phyloP scores from a whole-genome alignment of 2,888 invertebrate genomes.

The Plagodis pulveraria region DNA sequence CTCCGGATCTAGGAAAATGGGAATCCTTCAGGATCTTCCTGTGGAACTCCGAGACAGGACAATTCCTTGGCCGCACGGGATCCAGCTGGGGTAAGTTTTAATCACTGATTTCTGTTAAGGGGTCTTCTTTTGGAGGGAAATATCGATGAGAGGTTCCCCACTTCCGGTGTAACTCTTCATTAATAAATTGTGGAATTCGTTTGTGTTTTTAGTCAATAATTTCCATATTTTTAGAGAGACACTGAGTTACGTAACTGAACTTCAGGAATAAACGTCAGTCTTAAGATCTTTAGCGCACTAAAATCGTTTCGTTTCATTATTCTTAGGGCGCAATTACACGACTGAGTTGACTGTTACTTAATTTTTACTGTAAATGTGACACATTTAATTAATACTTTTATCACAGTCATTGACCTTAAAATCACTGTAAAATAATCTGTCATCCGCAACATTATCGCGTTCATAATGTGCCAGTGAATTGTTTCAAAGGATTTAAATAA shows the following conservation, averaged over 20 bases:
- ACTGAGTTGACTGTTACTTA: too few relatives aligned
- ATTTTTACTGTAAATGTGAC: too few relatives aligned
- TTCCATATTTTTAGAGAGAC: constrained; percentile 1
- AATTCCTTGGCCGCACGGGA: constrained; percentile 96
- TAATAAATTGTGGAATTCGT: not conserved
- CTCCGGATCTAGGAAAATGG: constrained; percentile 93
- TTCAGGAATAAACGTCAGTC: constrained; percentile 18
- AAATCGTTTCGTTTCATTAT: too few relatives aligned
- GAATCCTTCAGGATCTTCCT: constrained; percentile 93
- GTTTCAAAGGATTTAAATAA: not conserved
- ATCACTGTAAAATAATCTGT: not conserved
- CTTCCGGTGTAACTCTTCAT: constrained; percentile 4
- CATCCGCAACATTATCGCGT: constrained; percentile 1
- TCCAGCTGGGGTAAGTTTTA: constrained; percentile 96
- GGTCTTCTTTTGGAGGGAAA: constrained; percentile 62
- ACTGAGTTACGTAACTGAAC: constrained; percentile 29
- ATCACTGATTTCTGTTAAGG: constrained; percentile 4
- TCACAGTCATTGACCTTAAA: not conserved
- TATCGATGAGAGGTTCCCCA: constrained; percentile 37
- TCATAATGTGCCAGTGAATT: not conserved
- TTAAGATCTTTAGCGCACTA: too few relatives aligned
- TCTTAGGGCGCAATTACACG: too few relatives aligned
- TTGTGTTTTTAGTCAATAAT: constrained; percentile 1
- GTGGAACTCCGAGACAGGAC: constrained; percentile 96
- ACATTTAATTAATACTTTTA: not conserved